Evolutionary conservation across 2,888 invertebrate genomes (phyloP), one percentile per base, ranked within the genome.

Genomic region (Acrobasis consociella): DNA sequence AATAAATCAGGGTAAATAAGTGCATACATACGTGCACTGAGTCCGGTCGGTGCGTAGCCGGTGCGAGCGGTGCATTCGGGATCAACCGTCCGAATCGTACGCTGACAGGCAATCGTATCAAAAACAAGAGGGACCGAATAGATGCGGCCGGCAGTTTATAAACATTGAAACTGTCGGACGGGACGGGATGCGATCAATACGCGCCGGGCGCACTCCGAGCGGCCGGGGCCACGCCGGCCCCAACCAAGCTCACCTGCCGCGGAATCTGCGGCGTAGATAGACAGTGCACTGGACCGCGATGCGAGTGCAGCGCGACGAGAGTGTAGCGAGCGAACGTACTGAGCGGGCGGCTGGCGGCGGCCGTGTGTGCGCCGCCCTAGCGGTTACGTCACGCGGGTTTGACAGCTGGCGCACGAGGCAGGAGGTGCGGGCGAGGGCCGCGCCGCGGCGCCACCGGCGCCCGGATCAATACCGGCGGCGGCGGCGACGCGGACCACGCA

Each of bases 131-230:
- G 81, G 79, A 77, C 68, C 78, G 77, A 82, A 79, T 83, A 73
- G 83, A 85, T 82, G 83, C 85, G 77, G 80, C 87, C 90, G 86
- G 86, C 86, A 90, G 91, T 91, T 91, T 91, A 91, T 91, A 91
- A 91, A 91, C 91, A 91, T 88, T 87, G 87, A 80, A 81, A 78
- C 80, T 72, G 74, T 73, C 75, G 78, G 75, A 74, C 77, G 77
- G 77, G 74, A 76, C 77, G 80, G 80, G 81, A 81, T 80, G 79
- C 82, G 85, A 87, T 89, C 87, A 78, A 87, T 86, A 86, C 75
- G 81, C 80, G 78, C 72, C 74, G 77, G 75, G 76, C 69, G 80
- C 76, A 75, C 75, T 75, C 67, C 71, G 68, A 77, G 72, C 77
- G 80, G 81, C 78, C 78, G 81, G 81, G 78, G 82, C 81, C 83